These are phyloP conservation scores for Bergia puertoricense DNA, from an alignment of 92 coral and sea anemone genomes.

Conservation along the genomic window DNA sequence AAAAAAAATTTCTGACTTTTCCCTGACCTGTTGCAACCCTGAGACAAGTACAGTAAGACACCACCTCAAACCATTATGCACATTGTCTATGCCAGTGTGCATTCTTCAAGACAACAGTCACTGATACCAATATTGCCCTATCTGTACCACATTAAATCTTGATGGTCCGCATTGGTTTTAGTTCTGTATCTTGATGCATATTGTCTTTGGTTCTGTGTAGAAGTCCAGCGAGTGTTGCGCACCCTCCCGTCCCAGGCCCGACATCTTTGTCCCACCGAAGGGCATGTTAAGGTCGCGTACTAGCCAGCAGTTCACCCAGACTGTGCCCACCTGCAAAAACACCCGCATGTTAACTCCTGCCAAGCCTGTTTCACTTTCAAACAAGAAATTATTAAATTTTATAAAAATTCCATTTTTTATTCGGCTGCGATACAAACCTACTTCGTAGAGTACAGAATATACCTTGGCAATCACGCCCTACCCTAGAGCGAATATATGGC, in stretches of 20 bases:
- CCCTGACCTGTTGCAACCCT: too few species aligned
- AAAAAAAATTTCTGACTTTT: too few species aligned
- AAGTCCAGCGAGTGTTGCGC: constrained; percentile 69
- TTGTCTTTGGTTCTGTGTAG: constrained; percentile 72
- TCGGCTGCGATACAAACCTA: too few species aligned
- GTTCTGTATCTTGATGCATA: constrained; percentile 73
- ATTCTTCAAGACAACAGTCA: constrained; percentile 10
- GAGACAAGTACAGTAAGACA: not conserved
- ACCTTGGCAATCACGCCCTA: too few species aligned
- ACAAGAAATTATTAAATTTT: too few species aligned
- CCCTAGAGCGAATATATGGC: too few species aligned
- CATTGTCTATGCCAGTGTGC: constrained; percentile 63
- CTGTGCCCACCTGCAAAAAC: constrained; percentile 72
- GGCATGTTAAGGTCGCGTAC: constrained; percentile 89
- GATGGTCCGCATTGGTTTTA: constrained; percentile 55
- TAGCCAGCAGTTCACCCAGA: constrained; percentile 72
- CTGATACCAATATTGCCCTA: not conserved
- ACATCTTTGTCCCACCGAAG: constrained; percentile 75
- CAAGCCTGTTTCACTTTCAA: not conserved
- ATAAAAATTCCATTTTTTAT: too few species aligned
- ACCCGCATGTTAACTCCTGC: not conserved
- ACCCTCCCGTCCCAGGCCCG: constrained; percentile 81
- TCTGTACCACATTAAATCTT: not conserved
- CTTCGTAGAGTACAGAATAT: too few species aligned
- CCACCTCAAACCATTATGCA: constrained; percentile 55